phyloP scores from a whole-genome alignment of 2,888 invertebrate genomes.

The Sepioteuthis lessoniana region DNA sequence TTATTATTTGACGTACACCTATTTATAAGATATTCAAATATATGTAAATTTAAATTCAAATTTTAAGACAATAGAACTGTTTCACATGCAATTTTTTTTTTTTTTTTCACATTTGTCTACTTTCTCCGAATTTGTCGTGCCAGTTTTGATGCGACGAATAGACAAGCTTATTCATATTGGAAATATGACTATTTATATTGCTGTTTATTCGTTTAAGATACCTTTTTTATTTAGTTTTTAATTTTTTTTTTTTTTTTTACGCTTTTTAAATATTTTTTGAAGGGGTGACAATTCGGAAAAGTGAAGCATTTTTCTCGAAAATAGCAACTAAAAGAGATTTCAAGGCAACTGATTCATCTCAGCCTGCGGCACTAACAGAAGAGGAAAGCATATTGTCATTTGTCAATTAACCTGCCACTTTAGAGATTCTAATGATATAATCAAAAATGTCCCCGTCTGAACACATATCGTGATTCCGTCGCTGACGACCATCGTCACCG shows the following conservation, averaged over 20 bases:
- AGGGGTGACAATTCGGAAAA: background rate
- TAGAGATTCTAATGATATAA: slow-evolving; percentile 23
- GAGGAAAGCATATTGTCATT: slow-evolving; percentile 21
- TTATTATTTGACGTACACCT: too few species aligned
- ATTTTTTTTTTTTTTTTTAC: background rate
- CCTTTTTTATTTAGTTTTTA: background rate
- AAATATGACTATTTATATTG: background rate
- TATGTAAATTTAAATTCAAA: too few species aligned
- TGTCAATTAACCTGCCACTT: slow-evolving; percentile 33
- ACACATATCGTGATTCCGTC: slow-evolving; percentile 33
- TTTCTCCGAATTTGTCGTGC: too few species aligned
- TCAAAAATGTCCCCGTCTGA: background rate
- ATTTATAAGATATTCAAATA: too few species aligned
- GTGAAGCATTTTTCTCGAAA: background rate
- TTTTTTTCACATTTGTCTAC: too few species aligned
- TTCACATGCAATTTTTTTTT: too few species aligned
- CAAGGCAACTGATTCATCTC: background rate
- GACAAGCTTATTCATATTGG: too few species aligned
- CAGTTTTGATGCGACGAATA: too few species aligned
- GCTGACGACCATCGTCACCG: background rate
- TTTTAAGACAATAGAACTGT: too few species aligned
- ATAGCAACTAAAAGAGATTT: background rate
- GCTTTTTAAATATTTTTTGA: background rate
- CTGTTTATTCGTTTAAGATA: background rate
- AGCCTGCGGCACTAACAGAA: background rate